A percentile compares a stretch with the other conserved stretches of the same genome.
phyloP scores from a whole-genome alignment of 2,888 invertebrate species.

The Apamea monoglypha region DNA sequence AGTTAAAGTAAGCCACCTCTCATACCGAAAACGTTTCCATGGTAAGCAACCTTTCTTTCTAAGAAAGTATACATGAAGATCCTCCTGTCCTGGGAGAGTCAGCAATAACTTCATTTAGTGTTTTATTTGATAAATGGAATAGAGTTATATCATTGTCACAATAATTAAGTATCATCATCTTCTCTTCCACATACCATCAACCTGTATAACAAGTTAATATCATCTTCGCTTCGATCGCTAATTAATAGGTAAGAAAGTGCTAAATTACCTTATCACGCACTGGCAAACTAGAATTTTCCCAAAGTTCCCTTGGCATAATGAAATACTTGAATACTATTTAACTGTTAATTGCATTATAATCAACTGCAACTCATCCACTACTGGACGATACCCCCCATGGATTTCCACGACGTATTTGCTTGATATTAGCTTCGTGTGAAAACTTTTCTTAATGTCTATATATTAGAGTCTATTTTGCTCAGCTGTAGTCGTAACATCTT shows the following conservation, averaged over 20 bases:
- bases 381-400: neutral
- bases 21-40: too few species aligned
- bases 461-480: slow-evolving; percentile 4
- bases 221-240: neutral
- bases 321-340: neutral
- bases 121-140: neutral
- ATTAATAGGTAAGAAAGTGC: neutral
- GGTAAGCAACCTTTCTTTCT: too few species aligned
- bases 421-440: neutral
- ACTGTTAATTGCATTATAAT: neutral
- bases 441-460: slow-evolving; percentile 1
- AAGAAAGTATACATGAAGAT: too few species aligned
- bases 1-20: too few species aligned
- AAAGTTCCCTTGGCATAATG: neutral
- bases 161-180: neutral
- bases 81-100: neutral
- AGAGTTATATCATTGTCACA: neutral
- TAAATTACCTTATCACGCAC: neutral
- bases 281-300: too few species aligned
- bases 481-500: slow-evolving; percentile 17
- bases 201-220: neutral
- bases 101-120: neutral
- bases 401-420: neutral
- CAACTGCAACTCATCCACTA: slow-evolving; percentile 1
- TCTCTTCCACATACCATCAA: neutral